Base-by-base conservation (phyloP, 2,797 vertebrate species). In the Gephyroberyx darwinii region DNA sequence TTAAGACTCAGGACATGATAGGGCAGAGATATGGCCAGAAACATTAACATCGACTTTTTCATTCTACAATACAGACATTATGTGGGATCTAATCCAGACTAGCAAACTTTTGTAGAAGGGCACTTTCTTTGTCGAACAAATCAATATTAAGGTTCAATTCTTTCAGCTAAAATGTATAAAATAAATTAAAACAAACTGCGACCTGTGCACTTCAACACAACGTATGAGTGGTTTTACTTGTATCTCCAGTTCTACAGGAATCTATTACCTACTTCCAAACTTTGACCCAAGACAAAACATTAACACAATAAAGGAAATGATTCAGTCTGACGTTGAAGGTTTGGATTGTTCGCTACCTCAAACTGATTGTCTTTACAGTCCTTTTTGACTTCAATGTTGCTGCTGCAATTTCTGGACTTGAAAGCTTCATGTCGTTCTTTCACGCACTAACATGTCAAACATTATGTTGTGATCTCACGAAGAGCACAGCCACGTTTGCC, bases 341-440 rank as follows among this genome's bases (percentile, higher is more conserved):
- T 30, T 66, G 30, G 53, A 43, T 13, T 43, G 41, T 84, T 65
- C 63, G 78, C 74, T 69, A 61, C 69, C 71, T 75, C 47, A 55
- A 65, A 74, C 63, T 88, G 86, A 88, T 88, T 89, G 86, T 90
- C 89, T 60, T 8, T 62, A 35, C 19, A 72, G 61, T 70, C 20
- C 0, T 56, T 39, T 43, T 59, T 37, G 2, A 72, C 54, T 62
- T 69, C 3, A 52, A 5, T 56, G 30, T 13, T 22, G 51, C 35
- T 64, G 33, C 55, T 71, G 47, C 22, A 6, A 37, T 63, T 57
- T 74, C 45, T 65, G 30, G 20, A 60, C 65, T 45, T 37, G 8
- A 22, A 55, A 65, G 17, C 33, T 14, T 30, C 1, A 1, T 22
- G 12, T 47, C 5, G 60, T 69, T 45, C 26, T 57, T 59, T 52